Conservation (phyloP, 1,140 invertebrate species). For the Drepana arcuata region DNA sequence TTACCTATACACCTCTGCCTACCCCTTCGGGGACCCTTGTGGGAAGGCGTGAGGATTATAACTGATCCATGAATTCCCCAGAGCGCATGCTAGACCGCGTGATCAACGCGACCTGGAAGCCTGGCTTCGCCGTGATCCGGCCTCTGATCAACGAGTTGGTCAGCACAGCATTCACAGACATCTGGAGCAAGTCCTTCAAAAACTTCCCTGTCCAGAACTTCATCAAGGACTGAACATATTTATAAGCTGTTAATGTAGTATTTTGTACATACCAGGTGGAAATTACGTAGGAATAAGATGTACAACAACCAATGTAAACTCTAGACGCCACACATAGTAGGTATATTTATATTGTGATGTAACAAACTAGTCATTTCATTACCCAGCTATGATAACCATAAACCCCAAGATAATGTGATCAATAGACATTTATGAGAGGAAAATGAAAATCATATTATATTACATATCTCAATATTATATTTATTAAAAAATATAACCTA, state of each 20-base stretch:
- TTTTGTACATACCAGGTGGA: constrained; percentile 5
- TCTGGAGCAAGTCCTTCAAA: constrained; percentile 81
- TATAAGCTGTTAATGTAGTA: neutral
- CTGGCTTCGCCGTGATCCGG: constrained; percentile 80
- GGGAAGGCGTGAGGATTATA: no score
- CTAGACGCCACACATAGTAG: no score
- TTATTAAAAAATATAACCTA: constrained; percentile 72
- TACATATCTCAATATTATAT: constrained; percentile 72
- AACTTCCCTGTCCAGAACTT: constrained; percentile 78
- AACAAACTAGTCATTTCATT: constrained; percentile 11
- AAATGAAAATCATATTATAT: no score
- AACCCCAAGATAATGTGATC: no score
- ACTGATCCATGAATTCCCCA: no score
- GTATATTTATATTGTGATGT: neutral
- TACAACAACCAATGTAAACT: constrained; percentile 5
- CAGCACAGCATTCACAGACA: constrained; percentile 84
- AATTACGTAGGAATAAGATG: constrained; percentile 3
- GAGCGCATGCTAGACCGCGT: constrained; percentile 77
- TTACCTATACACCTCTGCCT: no score
- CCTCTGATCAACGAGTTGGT: constrained; percentile 86
- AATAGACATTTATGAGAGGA: no score
- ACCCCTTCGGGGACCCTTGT: no score
- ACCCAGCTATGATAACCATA: no score
- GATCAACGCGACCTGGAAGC: constrained; percentile 82
- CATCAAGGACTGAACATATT: constrained; percentile 51